A percentile compares a stretch with the other conserved stretches of the same genome.
These are phyloP conservation scores for Apodemia duryi DNA, from an alignment of 2,888 invertebrate species.

Conservation along the genomic window DNA sequence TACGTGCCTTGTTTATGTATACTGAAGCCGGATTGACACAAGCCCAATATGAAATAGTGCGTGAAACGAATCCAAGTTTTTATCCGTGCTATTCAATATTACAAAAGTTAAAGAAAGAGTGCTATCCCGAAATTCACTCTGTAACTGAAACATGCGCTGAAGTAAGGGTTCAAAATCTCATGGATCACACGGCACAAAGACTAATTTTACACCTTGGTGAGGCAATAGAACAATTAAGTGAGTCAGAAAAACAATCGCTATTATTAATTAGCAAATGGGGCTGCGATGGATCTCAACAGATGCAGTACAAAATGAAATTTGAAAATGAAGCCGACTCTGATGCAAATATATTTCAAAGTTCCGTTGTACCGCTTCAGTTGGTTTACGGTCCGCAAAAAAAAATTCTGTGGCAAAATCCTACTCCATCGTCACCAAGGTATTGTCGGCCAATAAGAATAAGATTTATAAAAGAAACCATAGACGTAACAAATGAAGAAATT, in stretches of 20 bases:
- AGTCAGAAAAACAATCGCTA: constrained; percentile 9
- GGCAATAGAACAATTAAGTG: not conserved
- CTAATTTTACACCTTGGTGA: constrained; percentile 10
- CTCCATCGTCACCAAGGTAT: constrained; percentile 20
- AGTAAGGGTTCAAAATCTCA: constrained; percentile 24
- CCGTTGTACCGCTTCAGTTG: constrained; percentile 16
- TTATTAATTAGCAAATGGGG: constrained; percentile 19
- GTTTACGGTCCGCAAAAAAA: constrained; percentile 22
- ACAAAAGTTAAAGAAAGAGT: constrained; percentile 18
- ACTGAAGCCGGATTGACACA: constrained; percentile 24
- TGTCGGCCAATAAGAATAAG: constrained; percentile 14
- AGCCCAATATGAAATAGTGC: constrained; percentile 24
- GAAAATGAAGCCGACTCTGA: constrained; percentile 14
- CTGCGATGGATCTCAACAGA: constrained; percentile 21
- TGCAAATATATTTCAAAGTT: constrained; percentile 21
- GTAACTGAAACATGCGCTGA: constrained; percentile 27
- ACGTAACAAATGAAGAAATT: constrained; percentile 18
- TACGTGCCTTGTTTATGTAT: constrained; percentile 18
- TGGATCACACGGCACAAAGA: constrained; percentile 22
- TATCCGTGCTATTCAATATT: constrained; percentile 9
- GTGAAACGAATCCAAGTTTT: constrained; percentile 19
- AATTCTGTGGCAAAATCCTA: constrained; percentile 27
- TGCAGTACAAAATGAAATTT: constrained; percentile 23
- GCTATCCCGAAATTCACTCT: constrained; percentile 27
- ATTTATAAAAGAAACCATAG: constrained; percentile 18